Conservation (phyloP, 2,888 invertebrate species). For the Chelonus formosanus region DNA sequence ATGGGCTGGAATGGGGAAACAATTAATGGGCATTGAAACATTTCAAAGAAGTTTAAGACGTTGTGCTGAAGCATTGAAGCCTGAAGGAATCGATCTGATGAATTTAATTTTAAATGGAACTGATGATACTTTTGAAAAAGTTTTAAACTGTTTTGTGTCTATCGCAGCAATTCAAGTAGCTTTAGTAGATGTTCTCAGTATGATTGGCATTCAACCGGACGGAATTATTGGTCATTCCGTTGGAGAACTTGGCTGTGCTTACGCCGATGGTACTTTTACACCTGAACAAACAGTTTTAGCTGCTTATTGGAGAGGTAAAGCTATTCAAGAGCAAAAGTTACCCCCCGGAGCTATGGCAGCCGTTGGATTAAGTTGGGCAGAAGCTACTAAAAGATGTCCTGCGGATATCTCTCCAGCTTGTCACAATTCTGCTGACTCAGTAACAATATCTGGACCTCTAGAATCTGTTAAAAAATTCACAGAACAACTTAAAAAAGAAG, state of each 20-base stretch:
- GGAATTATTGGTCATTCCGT: slow-evolving; percentile 97
- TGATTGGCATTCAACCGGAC: slow-evolving; percentile 83
- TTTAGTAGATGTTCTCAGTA: slow-evolving; percentile 85
- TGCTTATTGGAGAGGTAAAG: slow-evolving; percentile 92
- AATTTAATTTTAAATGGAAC: slow-evolving; percentile 80
- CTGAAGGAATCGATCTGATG: slow-evolving; percentile 84
- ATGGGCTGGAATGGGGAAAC: slow-evolving; percentile 95
- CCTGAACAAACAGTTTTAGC: slow-evolving; percentile 93
- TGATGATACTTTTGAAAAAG: slow-evolving; percentile 82
- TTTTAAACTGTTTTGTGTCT: slow-evolving; percentile 89
- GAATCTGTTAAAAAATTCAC: slow-evolving; percentile 76
- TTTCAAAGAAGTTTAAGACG: slow-evolving; percentile 83
- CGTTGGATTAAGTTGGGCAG: slow-evolving; percentile 88
- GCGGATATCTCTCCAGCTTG: slow-evolving; percentile 87
- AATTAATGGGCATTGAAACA: slow-evolving; percentile 81
- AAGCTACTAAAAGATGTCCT: slow-evolving; percentile 78
- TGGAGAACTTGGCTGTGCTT: slow-evolving; percentile 91
- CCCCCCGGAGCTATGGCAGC: slow-evolving; percentile 90
- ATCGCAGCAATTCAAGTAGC: slow-evolving; percentile 97
- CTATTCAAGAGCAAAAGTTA: slow-evolving; percentile 80
- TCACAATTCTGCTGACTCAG: slow-evolving; percentile 93
- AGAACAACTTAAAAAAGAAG: slow-evolving; percentile 75
- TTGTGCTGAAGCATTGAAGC: slow-evolving; percentile 79
- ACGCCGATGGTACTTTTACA: slow-evolving; percentile 95
- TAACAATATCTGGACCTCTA: slow-evolving; percentile 91